Base-by-base conservation (phyloP, 1,140 invertebrate genomes). In the Drosophila sucinea region DNA sequence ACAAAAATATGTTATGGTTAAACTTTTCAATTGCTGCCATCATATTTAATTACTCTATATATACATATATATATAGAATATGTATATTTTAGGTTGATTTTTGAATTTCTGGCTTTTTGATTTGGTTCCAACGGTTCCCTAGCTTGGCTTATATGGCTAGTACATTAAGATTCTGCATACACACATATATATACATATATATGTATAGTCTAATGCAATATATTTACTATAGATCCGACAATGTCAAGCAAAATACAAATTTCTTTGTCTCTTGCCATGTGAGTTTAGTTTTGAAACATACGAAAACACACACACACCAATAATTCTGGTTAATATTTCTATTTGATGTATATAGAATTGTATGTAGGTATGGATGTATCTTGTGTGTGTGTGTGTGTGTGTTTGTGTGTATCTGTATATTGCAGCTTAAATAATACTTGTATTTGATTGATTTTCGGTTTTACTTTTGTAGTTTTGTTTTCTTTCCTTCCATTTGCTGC, bases 361-460 rank as follows among this genome's bases (percentile, higher is more conserved):
- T 62, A 29, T 40, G 40, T 27, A 41, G 17, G 40, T 41, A 41
- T n/a, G 30, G 23, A 27, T 7, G 38, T 44, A 23, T 61, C 33
- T 32, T 25, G 29, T 62, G 32, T 68, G 65, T 57, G 40, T 81
- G 60, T 81, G 65, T 77, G 56, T 71, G 67, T 78, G 57, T 69
- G 62, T 75, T 56, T 67, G 40, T 69, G 70, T 77, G 32, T 69
- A 66, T 55, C 70, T 76, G 77, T 83, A 60, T 78, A 80, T 82
- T 79, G 81, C 84, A 74, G 69, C 85, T 81, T 89, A 89, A 80
- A 81, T 91, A 91, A 91, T 91, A 91, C 90, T 91, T 86, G 79
- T 79, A 79, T 90, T 87, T 91, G 90, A 91, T 91, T 91, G 90
- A 90, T 87, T 91, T 86, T 79, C 87, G 90, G 82, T 84, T 90